phyloP scores from a whole-genome alignment of 2,888 invertebrate species.

The Chaitophorus viminalis region DNA sequence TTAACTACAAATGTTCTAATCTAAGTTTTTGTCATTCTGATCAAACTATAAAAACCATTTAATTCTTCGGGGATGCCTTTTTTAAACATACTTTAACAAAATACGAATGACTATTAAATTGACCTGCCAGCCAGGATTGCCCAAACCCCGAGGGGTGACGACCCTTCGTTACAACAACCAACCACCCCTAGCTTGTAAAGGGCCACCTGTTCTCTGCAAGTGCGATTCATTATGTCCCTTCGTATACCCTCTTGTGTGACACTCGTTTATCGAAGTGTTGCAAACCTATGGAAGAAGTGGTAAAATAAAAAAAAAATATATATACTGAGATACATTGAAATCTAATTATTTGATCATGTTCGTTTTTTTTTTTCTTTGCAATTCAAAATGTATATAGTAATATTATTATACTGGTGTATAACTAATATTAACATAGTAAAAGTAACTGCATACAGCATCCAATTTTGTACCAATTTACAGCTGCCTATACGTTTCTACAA shows the following conservation, averaged over 20 bases:
- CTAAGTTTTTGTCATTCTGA: constrained; percentile 19
- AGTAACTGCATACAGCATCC: not conserved
- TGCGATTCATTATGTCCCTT: constrained; percentile 60
- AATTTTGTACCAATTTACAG: not conserved
- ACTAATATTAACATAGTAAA: not conserved
- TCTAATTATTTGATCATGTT: constrained; percentile 28
- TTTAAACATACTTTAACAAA: constrained; percentile 61
- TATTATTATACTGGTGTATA: not conserved
- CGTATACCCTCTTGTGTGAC: constrained; percentile 48
- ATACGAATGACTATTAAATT: constrained; percentile 62
- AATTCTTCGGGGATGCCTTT: constrained; percentile 31
- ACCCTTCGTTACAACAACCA: constrained; percentile 60
- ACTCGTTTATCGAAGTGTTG: constrained; percentile 58
- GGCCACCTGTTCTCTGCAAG: constrained; percentile 61
- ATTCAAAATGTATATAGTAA: not conserved
- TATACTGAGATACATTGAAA: constrained; percentile 26
- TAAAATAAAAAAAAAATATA: constrained; percentile 44
- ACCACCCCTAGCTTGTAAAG: constrained; percentile 51
- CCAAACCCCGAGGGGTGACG: constrained; percentile 45
- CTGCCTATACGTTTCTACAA: not conserved
- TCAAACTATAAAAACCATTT: constrained; percentile 57
- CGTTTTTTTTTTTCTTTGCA: not conserved
- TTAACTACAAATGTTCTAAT: constrained; percentile 38
- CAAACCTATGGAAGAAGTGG: constrained; percentile 40
- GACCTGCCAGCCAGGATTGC: constrained; percentile 55